Conservation (phyloP, 2,113 vertebrate species). For the Myotis davidii region DNA sequence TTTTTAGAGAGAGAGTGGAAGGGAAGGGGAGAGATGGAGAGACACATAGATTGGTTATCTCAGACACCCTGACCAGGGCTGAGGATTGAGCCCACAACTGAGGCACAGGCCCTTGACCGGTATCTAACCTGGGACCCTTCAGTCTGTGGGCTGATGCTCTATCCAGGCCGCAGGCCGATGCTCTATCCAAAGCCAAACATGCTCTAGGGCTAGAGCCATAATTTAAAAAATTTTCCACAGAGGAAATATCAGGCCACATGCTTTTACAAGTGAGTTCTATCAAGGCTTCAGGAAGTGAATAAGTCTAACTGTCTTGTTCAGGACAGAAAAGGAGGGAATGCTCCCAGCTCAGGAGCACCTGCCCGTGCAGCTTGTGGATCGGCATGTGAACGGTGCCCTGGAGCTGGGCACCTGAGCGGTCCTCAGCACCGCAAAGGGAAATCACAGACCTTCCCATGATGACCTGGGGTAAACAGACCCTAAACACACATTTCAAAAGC, state of each 20-base stretch:
- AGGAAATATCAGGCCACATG: background rate
- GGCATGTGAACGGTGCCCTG: background rate
- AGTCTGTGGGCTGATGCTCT: background rate
- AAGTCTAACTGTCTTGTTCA: background rate
- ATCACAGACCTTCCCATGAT: background rate
- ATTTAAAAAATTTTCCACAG: background rate
- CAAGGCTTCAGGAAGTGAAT: background rate
- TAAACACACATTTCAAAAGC: background rate
- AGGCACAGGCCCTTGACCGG: background rate
- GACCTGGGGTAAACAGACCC: background rate
- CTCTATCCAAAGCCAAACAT: no score
- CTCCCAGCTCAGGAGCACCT: background rate
- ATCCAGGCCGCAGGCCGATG: background rate
- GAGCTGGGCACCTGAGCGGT: background rate
- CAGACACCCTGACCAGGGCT: background rate
- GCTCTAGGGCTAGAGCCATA: background rate
- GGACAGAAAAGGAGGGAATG: background rate
- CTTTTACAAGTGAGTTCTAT: constrained; percentile 31
- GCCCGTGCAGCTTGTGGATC: background rate
- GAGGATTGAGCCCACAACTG: background rate
- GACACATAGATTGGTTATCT: background rate
- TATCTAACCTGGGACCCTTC: background rate
- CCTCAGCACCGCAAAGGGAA: background rate
- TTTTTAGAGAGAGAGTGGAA: background rate
- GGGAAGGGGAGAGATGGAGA: background rate